Evolutionary conservation across 2,888 invertebrate genomes (phyloP).

Genomic region (Lypha dubia): DNA sequence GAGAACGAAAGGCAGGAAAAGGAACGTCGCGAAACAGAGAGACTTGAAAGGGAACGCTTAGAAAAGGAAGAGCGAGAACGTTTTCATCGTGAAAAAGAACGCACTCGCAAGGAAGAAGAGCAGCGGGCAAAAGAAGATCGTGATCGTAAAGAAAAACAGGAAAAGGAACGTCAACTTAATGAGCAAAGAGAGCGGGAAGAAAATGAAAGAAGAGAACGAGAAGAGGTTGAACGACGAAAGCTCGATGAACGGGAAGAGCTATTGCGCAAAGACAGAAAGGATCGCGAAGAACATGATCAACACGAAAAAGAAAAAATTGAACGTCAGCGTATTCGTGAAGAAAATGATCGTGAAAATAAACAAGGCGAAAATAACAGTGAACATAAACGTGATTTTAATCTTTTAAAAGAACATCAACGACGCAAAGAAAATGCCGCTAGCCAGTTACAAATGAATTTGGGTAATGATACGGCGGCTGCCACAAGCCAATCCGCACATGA

Average conservation of each 20-base stretch:
- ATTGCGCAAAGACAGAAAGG: slow-evolving; percentile 80
- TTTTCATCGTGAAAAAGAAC: slow-evolving; percentile 77
- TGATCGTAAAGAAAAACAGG: slow-evolving; percentile 76
- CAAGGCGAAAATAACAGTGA: slow-evolving; percentile 43
- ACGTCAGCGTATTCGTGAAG: slow-evolving; percentile 53
- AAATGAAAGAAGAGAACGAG: slow-evolving; percentile 74
- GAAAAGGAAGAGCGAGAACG: slow-evolving; percentile 77
- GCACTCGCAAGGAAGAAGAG: slow-evolving; percentile 77
- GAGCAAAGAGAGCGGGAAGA: slow-evolving; percentile 57
- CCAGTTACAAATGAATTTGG: slow-evolving; percentile 51
- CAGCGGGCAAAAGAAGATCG: slow-evolving; percentile 76
- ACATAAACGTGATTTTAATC: slow-evolving; percentile 57
- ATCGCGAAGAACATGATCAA: slow-evolving; percentile 73
- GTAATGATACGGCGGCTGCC: slow-evolving; percentile 40
- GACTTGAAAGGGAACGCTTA: slow-evolving; percentile 75
- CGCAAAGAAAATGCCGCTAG: slow-evolving; percentile 54
- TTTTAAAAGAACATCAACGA: slow-evolving; percentile 60
- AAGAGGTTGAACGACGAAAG: slow-evolving; percentile 74
- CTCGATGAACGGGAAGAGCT: slow-evolving; percentile 74
- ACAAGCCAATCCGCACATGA: slow-evolving; percentile 70
- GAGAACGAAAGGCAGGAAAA: slow-evolving; percentile 76
- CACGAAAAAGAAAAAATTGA: slow-evolving; percentile 54
- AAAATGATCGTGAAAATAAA: slow-evolving; percentile 71
- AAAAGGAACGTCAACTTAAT: slow-evolving; percentile 78
- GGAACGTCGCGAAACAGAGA: slow-evolving; percentile 75